These are phyloP conservation scores for Gallinago nigripennis DNA, from an alignment of 2,797 vertebrate species.

Conservation along the genomic window DNA sequence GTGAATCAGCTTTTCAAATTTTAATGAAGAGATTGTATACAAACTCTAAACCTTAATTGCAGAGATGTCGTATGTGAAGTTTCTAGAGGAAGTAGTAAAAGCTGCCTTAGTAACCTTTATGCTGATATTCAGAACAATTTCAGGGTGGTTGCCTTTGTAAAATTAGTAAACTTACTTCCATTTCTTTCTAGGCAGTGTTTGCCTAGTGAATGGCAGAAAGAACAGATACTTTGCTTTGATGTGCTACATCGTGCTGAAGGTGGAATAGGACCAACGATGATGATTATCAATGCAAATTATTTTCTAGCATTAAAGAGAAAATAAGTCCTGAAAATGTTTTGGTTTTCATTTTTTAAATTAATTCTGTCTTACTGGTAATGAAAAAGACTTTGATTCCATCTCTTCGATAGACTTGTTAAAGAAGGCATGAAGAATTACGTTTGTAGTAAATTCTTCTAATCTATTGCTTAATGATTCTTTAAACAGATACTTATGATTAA, in stretches of 20 bases:
- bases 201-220: not conserved
- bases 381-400: not conserved
- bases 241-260: not conserved
- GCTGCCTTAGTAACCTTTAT: not conserved
- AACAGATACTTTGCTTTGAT: not conserved
- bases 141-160: not conserved
- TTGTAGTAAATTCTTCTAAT: conserved; percentile 8
- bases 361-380: not conserved
- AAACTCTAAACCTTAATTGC: not conserved
- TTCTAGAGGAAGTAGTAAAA: not conserved
- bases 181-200: not conserved
- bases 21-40: not conserved
- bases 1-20: not conserved
- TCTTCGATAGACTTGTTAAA: not conserved
- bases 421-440: not conserved
- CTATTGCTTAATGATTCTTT: not conserved
- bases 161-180: not conserved
- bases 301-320: not conserved
- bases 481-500: not conserved
- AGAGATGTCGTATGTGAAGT: not conserved
- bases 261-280: not conserved
- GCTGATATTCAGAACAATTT: not conserved
- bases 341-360: not conserved
- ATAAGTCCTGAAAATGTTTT: not conserved
- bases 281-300: not conserved